phyloP scores from a whole-genome alignment of 2,113 vertebrate genomes.

The Balaenoptera acutorostrata region DNA sequence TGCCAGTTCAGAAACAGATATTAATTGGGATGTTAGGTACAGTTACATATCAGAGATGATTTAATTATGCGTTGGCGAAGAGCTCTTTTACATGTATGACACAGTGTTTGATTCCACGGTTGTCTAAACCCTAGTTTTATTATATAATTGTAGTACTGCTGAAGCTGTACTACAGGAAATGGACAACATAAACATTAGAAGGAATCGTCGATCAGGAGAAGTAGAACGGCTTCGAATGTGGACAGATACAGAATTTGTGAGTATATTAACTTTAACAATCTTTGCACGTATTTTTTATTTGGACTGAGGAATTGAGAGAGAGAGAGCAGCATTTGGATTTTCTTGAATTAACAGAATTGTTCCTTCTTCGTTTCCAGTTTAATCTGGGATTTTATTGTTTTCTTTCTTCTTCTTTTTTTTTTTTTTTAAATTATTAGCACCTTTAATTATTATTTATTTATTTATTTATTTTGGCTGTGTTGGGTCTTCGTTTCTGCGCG shows the following conservation, averaged over 20 bases:
- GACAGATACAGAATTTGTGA: conserved; percentile 97
- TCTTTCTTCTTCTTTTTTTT: background rate
- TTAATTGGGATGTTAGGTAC: background rate
- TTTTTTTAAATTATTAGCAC: too few species aligned
- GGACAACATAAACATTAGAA: conserved; percentile 98
- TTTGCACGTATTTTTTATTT: background rate
- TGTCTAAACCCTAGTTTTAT: conserved; percentile 17
- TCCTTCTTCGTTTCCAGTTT: background rate
- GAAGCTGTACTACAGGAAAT: conserved; percentile 99
- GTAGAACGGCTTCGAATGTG: conserved; percentile 98
- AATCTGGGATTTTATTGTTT: background rate
- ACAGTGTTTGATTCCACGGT: background rate
- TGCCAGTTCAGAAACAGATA: background rate
- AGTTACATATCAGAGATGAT: conserved; percentile 8
- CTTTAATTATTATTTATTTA: too few species aligned
- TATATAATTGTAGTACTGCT: conserved; percentile 88
- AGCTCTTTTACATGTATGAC: background rate
- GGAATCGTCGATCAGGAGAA: conserved; percentile 90
- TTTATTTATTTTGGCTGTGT: too few species aligned
- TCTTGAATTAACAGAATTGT: background rate
- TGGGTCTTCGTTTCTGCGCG: too few species aligned
- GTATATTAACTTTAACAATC: conserved; percentile 58
- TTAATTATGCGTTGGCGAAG: background rate
- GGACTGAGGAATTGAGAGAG: background rate
- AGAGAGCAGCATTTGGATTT: background rate